Base-by-base conservation (phyloP, 2,888 invertebrate species). In the Glyphotaelius pellucidus region DNA sequence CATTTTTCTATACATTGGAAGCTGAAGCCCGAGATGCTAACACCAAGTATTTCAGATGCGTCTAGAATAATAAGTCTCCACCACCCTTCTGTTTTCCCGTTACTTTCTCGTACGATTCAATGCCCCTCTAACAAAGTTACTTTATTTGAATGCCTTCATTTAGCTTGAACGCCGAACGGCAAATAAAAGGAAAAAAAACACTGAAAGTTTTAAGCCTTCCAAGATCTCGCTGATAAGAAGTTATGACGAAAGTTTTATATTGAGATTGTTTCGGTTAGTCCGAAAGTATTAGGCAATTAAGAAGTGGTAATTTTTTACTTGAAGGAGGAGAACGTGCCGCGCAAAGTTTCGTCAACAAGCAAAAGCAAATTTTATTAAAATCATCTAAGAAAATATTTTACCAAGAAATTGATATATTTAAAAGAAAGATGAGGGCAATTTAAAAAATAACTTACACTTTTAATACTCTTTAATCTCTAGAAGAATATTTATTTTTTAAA, bases 91-190 rank as follows among this genome's bases (percentile, higher is more conserved):
- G 90, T 30, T 47, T 31, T 19, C 47, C 90, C 83, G 92, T 42
- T 90, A 91, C 87, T 80, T 89, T 91, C 47, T 90, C 88, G 87
- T 90, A 84, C 91, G 91, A 93, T 92, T 93, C 91, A 92, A 92
- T 92, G 92, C 90, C 90, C 87, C 90, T 87, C 86, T 92, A 93
- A 92, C 93, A 91, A 89, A 92, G 90, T 93, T 89, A 92, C 92
- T 91, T 93, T 93, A 93, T 93, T 93, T 93, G 93, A 93, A 93
- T 93, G 93, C 92, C 92, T 92, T 93, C 93, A 93, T 93, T 93
- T 93, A 91, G 81, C 67, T 81, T 86, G 90, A 89, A 83, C 83
- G 89, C 88, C 80, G 91, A 91, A 89, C 89, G 85, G 86, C 89
- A 89, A 91, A 91, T 89, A 91, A 89, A 91, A 90, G 35, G 80